phyloP scores from a whole-genome alignment of 2,113 vertebrate species.

The Solenodon paradoxus region DNA sequence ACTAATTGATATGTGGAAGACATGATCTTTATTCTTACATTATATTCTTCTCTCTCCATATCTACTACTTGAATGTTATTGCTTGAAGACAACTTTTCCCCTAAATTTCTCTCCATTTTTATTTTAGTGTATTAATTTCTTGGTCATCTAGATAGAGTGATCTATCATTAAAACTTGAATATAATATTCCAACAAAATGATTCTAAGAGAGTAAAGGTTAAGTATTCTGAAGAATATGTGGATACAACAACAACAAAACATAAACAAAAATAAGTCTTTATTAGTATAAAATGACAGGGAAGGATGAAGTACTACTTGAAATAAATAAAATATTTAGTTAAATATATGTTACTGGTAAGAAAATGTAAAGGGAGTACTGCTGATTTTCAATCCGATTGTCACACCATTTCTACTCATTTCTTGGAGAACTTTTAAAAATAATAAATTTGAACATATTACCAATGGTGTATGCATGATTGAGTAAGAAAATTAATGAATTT shows the following conservation, averaged over 20 bases:
- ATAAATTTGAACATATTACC: background rate
- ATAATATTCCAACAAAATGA: background rate
- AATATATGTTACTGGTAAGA: background rate
- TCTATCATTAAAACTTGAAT: background rate
- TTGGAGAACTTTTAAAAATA: slow-evolving; percentile 19
- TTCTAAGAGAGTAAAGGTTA: background rate
- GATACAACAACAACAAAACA: background rate
- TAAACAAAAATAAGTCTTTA: background rate
- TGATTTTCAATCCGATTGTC: background rate
- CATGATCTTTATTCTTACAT: background rate
- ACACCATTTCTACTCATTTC: background rate
- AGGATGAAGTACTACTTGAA: background rate
- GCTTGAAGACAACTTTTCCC: background rate
- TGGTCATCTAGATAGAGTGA: background rate
- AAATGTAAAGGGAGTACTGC: background rate
- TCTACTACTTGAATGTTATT: background rate
- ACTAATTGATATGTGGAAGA: background rate
- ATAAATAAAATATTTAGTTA: background rate
- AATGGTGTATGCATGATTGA: background rate
- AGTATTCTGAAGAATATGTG: background rate
- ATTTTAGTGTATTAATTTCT: background rate
- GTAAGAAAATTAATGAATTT: background rate
- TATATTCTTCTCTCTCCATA: background rate
- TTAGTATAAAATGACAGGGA: background rate
- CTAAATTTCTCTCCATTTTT: background rate